Evolutionary conservation across 2,113 vertebrate genomes (phyloP), one percentile per base, ranked within the genome.

Genomic region (Salvelinus fontinalis): DNA sequence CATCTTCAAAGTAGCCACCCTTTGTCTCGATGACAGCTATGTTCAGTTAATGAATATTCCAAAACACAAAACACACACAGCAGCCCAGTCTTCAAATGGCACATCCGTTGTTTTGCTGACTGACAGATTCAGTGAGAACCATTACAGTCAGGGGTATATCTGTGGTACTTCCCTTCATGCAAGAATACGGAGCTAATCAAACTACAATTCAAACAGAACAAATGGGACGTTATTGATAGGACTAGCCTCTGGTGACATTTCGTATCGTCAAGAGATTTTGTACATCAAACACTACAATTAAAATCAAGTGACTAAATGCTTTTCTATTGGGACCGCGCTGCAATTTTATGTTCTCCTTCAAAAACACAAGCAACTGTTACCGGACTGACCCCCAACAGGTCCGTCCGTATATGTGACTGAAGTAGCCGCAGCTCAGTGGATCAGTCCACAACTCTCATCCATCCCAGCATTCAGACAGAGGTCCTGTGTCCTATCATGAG

Each of bases 1-100:
- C 9, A 39, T 39, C 8, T 9, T 39, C 39, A 39, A 39, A 39
- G 85, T 81, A 80, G 14, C 49, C 49, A 14, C 12, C 39, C 59
- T 75, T 85, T 88, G 83, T 87, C 89, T 84, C 73, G 62, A n/a
- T 70, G 82, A 76, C 84, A 73, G 51, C 66, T 75, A 83, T 86
- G 80, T 88, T 90, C 81, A 85, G 85, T 81, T 79, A 73, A 59
- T n/a, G 67, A 88, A 85, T 85, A 79, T 84, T 74, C 81, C 76
- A 81, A 77, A 76, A 80, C 81, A 77, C 73, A 70, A 4, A 74
- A 12, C n/a, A 24, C 34, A n/a, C 26, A 72, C 74, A 11, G 54
- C 81, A 44, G 39, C 39, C 39, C 39, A 12, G 9, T 44, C 81
- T 64, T 80, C 74, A 57, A 76, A 76, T 26, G 64, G 73, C 81